Conservation (phyloP, 2,113 vertebrate species). For the Dinomys branickii region DNA sequence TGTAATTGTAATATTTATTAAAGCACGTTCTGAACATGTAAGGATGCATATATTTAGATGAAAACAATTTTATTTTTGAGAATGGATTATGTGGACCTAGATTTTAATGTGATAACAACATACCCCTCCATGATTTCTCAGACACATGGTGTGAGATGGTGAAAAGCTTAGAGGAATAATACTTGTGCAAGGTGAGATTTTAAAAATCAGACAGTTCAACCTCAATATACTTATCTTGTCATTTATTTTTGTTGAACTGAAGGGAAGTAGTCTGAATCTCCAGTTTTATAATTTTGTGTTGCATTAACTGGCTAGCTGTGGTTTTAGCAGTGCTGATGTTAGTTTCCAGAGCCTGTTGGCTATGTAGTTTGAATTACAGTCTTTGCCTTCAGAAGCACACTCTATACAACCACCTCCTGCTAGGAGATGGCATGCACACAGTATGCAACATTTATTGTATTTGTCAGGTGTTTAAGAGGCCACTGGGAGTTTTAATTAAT, state of each 20-base stretch:
- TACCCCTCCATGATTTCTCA: slow-evolving; percentile 58
- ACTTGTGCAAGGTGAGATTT: slow-evolving; percentile 54
- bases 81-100: slow-evolving; percentile 62
- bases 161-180: slow-evolving; percentile 51
- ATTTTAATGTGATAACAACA: slow-evolving; percentile 62
- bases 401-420: slow-evolving; percentile 85
- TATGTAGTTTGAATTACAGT: slow-evolving; percentile 80
- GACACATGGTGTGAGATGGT: slow-evolving; percentile 30
- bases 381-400: slow-evolving; percentile 82
- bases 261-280: slow-evolving; percentile 41
- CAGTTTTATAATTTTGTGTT: neutral
- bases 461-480: slow-evolving; percentile 93
- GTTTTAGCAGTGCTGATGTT: slow-evolving; percentile 70
- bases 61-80: slow-evolving; percentile 70
- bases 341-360: slow-evolving; percentile 72
- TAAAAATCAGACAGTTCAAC: slow-evolving; percentile 15
- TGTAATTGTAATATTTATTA: slow-evolving; percentile 89
- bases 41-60: slow-evolving; percentile 80
- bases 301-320: slow-evolving; percentile 58
- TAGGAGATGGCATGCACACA: slow-evolving; percentile 85
- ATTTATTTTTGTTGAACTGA: slow-evolving; percentile 75
- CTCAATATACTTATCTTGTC: slow-evolving; percentile 28
- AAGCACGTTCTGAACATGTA: slow-evolving; percentile 82
- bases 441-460: slow-evolving; percentile 94
- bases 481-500: slow-evolving; percentile 94